Evolutionary conservation across 2,888 invertebrate genomes (phyloP).

Genomic region (Andrena fulva): DNA sequence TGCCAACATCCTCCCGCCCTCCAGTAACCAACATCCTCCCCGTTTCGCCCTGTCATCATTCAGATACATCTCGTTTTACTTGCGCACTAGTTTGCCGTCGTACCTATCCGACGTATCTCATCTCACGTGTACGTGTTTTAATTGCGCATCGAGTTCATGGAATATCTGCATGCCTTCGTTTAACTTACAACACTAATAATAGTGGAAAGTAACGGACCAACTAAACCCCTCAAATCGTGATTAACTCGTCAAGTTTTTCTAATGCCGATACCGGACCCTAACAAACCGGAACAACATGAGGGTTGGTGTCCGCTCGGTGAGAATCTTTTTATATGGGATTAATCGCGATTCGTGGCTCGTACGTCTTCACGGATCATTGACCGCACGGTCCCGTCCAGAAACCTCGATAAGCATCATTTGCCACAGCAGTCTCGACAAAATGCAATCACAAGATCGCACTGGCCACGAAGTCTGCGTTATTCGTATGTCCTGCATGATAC

Average conservation of each 20-base stretch:
- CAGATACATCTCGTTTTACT: slow-evolving; percentile 38
- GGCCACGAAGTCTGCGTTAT: slow-evolving; percentile 65
- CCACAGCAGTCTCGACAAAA: background rate
- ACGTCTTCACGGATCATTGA: slow-evolving; percentile 1
- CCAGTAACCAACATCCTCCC: background rate
- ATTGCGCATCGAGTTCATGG: slow-evolving; percentile 54
- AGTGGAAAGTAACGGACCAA: slow-evolving; percentile 47
- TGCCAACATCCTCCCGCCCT: slow-evolving; percentile 48
- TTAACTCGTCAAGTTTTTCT: slow-evolving; percentile 83
- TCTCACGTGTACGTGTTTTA: slow-evolving; percentile 48
- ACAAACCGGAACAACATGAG: slow-evolving; percentile 95
- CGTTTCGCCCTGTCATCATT: slow-evolving; percentile 8
- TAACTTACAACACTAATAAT: slow-evolving; percentile 23
- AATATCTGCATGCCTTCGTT: slow-evolving; percentile 62
- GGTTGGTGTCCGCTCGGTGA: slow-evolving; percentile 95
- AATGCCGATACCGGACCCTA: slow-evolving; percentile 93
- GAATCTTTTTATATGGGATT: slow-evolving; percentile 82
- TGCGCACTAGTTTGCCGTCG: slow-evolving; percentile 43
- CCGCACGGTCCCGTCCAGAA: background rate
- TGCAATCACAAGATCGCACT: slow-evolving; percentile 25
- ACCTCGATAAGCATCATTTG: background rate
- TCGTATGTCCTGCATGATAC: slow-evolving; percentile 66
- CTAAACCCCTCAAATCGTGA: slow-evolving; percentile 64
- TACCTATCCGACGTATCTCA: slow-evolving; percentile 59
- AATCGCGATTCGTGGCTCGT: slow-evolving; percentile 72